Evolutionary conservation across 2,113 vertebrate genomes (phyloP).

Genomic region (Petromus typicus): DNA sequence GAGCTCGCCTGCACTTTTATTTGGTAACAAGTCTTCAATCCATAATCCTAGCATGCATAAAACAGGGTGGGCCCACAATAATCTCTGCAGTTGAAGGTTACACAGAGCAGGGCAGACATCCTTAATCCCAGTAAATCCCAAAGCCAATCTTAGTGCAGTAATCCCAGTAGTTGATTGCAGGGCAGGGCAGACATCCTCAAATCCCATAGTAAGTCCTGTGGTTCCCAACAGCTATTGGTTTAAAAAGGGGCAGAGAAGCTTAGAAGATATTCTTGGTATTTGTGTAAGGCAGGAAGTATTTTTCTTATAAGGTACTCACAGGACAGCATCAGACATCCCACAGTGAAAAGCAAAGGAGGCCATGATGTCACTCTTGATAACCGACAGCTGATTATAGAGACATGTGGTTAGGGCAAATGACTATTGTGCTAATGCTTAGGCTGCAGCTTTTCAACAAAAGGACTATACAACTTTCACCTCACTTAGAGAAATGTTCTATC

Average conservation of each 20-base stretch:
- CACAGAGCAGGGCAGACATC: too few species aligned
- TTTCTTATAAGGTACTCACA: not conserved
- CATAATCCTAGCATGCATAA: too few species aligned
- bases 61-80: too few species aligned
- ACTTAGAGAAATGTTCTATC: not conserved
- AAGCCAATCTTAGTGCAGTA: too few species aligned
- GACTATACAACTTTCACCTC: not conserved
- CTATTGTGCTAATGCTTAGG: not conserved
- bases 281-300: not conserved
- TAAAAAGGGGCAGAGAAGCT: not conserved
- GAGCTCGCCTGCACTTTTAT: too few species aligned
- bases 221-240: not conserved
- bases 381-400: fast-evolving
- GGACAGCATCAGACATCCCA: not conserved
- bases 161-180: too few species aligned
- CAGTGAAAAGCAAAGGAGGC: not conserved
- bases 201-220: too few species aligned
- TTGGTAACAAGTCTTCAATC: too few species aligned
- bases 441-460: not conserved
- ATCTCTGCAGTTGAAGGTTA: too few species aligned
- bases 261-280: not conserved
- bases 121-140: too few species aligned
- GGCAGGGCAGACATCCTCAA: too few species aligned
- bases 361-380: too few species aligned
- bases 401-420: not conserved